These are phyloP conservation scores for Tetheella fluctuosa DNA, from an alignment of 2,888 invertebrate genomes.

Conservation along the genomic window DNA sequence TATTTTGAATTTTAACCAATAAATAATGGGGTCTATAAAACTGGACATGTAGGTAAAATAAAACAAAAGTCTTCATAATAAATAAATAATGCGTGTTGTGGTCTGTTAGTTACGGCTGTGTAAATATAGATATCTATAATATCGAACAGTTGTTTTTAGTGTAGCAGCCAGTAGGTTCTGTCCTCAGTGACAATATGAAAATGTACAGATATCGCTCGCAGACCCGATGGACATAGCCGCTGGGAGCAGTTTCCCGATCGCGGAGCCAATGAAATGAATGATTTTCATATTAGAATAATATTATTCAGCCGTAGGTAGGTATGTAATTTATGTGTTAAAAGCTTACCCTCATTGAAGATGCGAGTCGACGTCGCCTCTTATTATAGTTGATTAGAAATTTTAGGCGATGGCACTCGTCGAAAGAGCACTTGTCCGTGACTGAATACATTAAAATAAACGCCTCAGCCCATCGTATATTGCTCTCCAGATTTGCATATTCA, in stretches of 20 bases:
- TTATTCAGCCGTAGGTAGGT: too few species aligned
- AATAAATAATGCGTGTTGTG: too few species aligned
- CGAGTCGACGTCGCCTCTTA: conserved; percentile 87
- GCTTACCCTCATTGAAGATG: conserved; percentile 84
- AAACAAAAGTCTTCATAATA: too few species aligned
- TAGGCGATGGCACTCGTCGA: conserved; percentile 92
- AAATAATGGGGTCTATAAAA: background rate
- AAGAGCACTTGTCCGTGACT: conserved; percentile 94
- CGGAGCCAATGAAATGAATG: background rate
- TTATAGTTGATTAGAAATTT: conserved; percentile 93
- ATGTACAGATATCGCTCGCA: too few species aligned
- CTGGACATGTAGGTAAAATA: too few species aligned
- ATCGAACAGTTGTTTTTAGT: too few species aligned
- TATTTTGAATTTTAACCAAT: conserved; percentile 10
- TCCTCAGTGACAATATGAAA: too few species aligned
- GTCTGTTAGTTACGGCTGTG: too few species aligned
- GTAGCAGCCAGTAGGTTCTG: too few species aligned
- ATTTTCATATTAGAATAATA: background rate
- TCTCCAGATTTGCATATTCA: conserved; percentile 88
- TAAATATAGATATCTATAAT: too few species aligned
- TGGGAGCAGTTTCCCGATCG: background rate
- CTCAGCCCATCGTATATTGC: conserved; percentile 94
- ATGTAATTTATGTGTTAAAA: too few species aligned
- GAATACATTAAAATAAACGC: conserved; percentile 94
- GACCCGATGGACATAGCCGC: too few species aligned